Evolutionary conservation across 2,888 invertebrate species (phyloP).

Genomic region (Dolomedes plantarius): DNA sequence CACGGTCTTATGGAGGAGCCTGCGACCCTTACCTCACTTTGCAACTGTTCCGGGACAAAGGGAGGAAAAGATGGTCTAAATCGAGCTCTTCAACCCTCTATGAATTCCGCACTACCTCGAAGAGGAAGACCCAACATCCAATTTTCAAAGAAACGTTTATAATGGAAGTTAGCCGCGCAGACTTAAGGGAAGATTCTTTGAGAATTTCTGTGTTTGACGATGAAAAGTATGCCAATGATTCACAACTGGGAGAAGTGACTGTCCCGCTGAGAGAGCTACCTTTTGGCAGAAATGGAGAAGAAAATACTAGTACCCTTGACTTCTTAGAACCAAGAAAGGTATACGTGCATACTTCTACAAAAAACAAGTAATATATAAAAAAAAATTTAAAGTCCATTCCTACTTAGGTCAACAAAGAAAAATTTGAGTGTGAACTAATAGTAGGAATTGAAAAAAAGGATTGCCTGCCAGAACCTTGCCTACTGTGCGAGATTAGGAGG

Average conservation of each 20-base stretch:
- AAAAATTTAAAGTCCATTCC: too few relatives aligned
- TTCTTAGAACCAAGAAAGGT: conserved; percentile 78
- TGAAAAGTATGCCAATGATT: conserved; percentile 79
- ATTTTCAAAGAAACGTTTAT: conserved; percentile 78
- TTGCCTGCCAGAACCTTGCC: too few relatives aligned
- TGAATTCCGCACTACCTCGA: conserved; percentile 70
- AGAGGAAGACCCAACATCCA: conserved; percentile 76
- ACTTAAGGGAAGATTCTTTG: conserved; percentile 78
- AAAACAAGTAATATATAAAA: too few relatives aligned
- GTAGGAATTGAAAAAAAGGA: too few relatives aligned
- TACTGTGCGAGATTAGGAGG: too few relatives aligned
- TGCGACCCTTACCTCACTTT: conserved; percentile 74
- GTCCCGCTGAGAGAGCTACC: conserved; percentile 77
- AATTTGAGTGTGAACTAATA: too few relatives aligned
- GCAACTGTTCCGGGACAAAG: conserved; percentile 72
- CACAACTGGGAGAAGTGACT: conserved; percentile 78
- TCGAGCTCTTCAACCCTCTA: conserved; percentile 53
- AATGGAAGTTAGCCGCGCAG: conserved; percentile 76
- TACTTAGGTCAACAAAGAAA: too few relatives aligned
- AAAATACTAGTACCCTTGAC: conserved; percentile 49
- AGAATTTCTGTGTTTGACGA: conserved; percentile 78
- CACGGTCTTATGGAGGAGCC: conserved; percentile 78
- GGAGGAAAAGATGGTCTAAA: conserved; percentile 66
- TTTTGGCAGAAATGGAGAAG: conserved; percentile 50
- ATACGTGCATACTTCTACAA: too few relatives aligned